Base-by-base conservation (phyloP, 2,888 invertebrate species). In the Thera britannica region DNA sequence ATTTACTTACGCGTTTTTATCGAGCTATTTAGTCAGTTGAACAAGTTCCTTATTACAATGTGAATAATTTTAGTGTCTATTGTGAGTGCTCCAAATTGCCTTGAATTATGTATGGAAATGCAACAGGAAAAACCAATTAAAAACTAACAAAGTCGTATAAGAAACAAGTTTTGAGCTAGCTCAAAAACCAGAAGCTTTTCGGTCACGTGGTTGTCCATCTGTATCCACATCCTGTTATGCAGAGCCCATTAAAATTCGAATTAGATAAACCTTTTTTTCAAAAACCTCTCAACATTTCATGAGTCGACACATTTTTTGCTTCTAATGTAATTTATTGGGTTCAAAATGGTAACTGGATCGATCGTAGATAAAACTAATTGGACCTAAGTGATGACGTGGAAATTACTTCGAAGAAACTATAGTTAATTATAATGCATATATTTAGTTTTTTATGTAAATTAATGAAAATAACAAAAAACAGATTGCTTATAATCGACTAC, bases 321-420 rank as follows among this genome's bases (percentile, higher is more conserved):
- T 58, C 59, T 68, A 71, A 71, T 65, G 66, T 68, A 68, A 68
- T 71, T 71, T 71, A 65, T 68, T 66, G 68, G 60, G 61, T 68
- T 63, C 62, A 66, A 58, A 23, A 68, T 62, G 68, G 62, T 44
- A 58, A 65, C 68, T 60, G 61, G 62, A 57, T 58, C 44, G 71
- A 71, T 68, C 68, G 44, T 58, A 64, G 66, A 71, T 68, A 71
- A 71, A 66, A 48, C 64, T 71, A 71, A 71, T 68, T 70, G 65
- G 70, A 68, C 58, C 44, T 63, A 66, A 67, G 68, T 68, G 66
- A 71, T 68, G 65, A 68, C 38, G 64, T 64, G 61, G 54, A 63
- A 70, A 70, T 68, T 58, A 62, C 60, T 58, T 56, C 41, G 46
- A 34, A 54, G 69, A 58, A 60, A 48, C 54, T 46, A 23, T 23